Evolutionary conservation across 2,888 invertebrate species (phyloP).

Genomic region (Pediacus dermestoides): DNA sequence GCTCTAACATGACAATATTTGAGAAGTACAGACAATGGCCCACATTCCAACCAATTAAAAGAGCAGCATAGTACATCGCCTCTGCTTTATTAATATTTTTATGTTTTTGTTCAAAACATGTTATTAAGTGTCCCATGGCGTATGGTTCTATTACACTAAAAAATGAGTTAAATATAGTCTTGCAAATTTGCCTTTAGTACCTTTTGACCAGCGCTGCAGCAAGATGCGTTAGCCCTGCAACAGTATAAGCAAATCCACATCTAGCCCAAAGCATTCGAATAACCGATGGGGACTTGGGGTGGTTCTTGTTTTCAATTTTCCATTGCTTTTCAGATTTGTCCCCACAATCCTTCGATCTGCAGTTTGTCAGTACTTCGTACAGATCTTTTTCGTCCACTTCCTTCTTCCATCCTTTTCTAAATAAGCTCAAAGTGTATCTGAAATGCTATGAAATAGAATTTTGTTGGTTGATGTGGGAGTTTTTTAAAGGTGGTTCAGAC

Average conservation of each 20-base stretch:
- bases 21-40: conserved; percentile 65
- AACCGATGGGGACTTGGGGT: too few species aligned
- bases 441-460: too few species aligned
- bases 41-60: conserved; percentile 60
- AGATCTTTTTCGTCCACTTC: conserved; percentile 60
- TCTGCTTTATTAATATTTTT: conserved; percentile 50
- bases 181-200: too few species aligned
- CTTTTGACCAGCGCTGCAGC: too few species aligned
- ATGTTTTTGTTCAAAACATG: conserved; percentile 58
- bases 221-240: too few species aligned
- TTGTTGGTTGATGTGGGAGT: too few species aligned
- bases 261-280: too few species aligned
- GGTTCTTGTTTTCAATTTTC: conserved; percentile 20
- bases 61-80: conserved; percentile 67
- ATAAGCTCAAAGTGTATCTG: conserved; percentile 64
- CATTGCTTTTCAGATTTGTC: conserved; percentile 38
- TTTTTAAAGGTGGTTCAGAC: conserved; percentile 18
- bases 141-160: conserved; percentile 52
- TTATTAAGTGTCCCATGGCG: conserved; percentile 61
- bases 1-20: conserved; percentile 77
- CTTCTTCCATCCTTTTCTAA: conserved; percentile 59
- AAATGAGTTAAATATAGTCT: conserved; percentile 10
- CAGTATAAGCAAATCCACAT: too few species aligned
- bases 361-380: conserved; percentile 51
- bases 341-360: conserved; percentile 52